These are phyloP conservation scores for Crenuchus spilurus DNA, from an alignment of 2,797 vertebrate genomes.

Conservation along the genomic window DNA sequence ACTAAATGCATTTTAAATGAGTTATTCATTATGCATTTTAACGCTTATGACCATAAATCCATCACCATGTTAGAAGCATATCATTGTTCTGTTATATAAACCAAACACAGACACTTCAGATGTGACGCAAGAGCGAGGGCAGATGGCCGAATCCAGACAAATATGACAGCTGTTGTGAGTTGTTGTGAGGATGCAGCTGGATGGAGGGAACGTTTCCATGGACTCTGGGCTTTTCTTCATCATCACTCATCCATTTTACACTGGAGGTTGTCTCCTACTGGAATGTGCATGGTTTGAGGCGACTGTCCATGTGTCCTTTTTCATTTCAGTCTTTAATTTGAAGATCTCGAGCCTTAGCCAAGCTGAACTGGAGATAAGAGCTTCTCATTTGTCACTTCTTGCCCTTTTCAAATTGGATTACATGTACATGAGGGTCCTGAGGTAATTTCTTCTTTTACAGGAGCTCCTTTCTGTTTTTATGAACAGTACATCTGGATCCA, in stretches of 20 bases:
- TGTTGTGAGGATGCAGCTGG: slow-evolving; percentile 18
- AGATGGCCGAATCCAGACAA: slow-evolving; percentile 16
- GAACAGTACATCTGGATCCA: too few species aligned
- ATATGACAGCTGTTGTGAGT: slow-evolving; percentile 30
- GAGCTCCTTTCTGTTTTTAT: too few species aligned
- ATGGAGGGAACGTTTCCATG: slow-evolving; percentile 7
- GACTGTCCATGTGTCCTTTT: slow-evolving; percentile 9
- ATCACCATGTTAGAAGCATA: not conserved
- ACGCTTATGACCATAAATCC: not conserved
- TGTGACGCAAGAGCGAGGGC: not conserved
- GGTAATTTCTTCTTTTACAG: too few species aligned
- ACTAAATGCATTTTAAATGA: not conserved
- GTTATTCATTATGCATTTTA: not conserved
- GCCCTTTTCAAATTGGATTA: too few species aligned
- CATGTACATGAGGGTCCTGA: too few species aligned
- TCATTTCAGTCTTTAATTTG: slow-evolving; percentile 20
- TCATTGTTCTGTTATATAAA: not conserved
- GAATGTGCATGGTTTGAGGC: slow-evolving; percentile 18
- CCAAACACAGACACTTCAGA: slow-evolving; percentile 11
- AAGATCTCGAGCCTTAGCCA: not conserved
- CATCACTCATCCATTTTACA: slow-evolving; percentile 29
- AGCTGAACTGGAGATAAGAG: not conserved
- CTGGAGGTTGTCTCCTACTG: slow-evolving; percentile 1
- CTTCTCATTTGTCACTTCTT: not conserved
- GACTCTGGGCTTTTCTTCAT: not conserved